Conservation (phyloP, 2,888 invertebrate species). For the Andrena hattorfiana region DNA sequence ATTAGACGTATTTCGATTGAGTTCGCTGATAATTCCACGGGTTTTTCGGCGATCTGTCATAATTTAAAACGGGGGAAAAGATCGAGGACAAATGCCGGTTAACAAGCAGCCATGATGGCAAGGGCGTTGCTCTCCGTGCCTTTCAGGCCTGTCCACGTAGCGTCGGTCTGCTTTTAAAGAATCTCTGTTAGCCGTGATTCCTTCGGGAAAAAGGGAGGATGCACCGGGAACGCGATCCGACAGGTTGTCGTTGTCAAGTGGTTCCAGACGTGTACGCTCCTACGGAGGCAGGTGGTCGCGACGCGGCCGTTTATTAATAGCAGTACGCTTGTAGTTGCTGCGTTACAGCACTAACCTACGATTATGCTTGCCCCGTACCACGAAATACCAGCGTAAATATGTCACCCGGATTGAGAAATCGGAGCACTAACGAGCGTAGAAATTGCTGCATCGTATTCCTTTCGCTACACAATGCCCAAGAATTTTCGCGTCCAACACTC, state of each 20-base stretch:
- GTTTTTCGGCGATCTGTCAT: conserved; percentile 51
- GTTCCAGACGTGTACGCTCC: conserved; percentile 67
- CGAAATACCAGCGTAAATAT: conserved; percentile 32
- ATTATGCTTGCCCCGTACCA: conserved; percentile 32
- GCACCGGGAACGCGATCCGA: conserved; percentile 62
- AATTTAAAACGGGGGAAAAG: conserved; percentile 31
- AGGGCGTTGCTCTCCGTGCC: conserved; percentile 79
- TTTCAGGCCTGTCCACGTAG: conserved; percentile 32
- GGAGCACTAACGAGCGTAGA: neutral
- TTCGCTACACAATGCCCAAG: neutral
- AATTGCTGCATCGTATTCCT: neutral
- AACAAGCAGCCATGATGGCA: conserved; percentile 79
- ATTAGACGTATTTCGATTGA: neutral
- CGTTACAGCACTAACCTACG: conserved; percentile 67
- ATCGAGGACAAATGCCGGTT: conserved; percentile 58
- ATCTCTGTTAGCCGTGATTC: neutral
- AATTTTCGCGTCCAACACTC: neutral
- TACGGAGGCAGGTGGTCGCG: conserved; percentile 76
- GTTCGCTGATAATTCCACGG: conserved; percentile 4
- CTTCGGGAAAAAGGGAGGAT: neutral
- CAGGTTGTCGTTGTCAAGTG: conserved; percentile 80
- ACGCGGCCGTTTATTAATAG: conserved; percentile 77
- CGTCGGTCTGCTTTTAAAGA: conserved; percentile 8
- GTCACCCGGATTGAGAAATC: conserved; percentile 17
- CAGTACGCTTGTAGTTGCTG: conserved; percentile 41